Evolutionary conservation across 1,140 invertebrate species (phyloP), one percentile per base, ranked within the genome.

Genomic region (Danaus plexippus): DNA sequence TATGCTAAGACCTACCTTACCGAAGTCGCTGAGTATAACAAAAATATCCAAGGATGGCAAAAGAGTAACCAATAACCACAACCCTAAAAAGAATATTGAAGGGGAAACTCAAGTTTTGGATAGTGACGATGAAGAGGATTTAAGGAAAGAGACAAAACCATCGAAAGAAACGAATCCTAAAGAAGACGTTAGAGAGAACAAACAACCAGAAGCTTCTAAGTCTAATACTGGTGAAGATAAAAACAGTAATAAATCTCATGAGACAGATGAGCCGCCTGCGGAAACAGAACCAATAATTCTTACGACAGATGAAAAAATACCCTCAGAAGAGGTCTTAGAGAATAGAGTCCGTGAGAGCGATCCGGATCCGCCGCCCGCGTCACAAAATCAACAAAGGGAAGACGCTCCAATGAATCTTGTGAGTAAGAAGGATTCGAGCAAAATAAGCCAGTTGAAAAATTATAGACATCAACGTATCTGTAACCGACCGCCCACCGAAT

Each of bases 371-470:
- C 51, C 57, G 40, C 40, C 55, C 11, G 54, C 47, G 15, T 55
- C 51, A 51, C 62, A 60, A 43, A 56, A 13, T 43, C 69, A 56
- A 57, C 46, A 46, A 18, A 58, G 46, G 47, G 63, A 70, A 12
- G 67, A 68, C 22, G 56, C 45, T 11, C 64, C 54, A 8, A 67
- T 64, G 22, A 67, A 62, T 57, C 66, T 56, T 15, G 59, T 69
- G 40, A 75, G 68, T 54, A 61, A 72, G 46, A 71, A 32, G 5
- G 22, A 57, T 32, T 72, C 84, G 45, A 83, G 72, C 47, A 84
- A 87, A 65, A 85, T 80, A n/a, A 87, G 84, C 63, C 66, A 82
- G n/a, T 53, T 88, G 22, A 88, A 88, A 58, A 88, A 87, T 66
- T 88, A 88, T 57, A 79, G 87, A 59, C 87, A 88, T 57, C 84